Evolutionary conservation across 2,797 vertebrate species (phyloP).

Genomic region (Liparis tanakae): DNA sequence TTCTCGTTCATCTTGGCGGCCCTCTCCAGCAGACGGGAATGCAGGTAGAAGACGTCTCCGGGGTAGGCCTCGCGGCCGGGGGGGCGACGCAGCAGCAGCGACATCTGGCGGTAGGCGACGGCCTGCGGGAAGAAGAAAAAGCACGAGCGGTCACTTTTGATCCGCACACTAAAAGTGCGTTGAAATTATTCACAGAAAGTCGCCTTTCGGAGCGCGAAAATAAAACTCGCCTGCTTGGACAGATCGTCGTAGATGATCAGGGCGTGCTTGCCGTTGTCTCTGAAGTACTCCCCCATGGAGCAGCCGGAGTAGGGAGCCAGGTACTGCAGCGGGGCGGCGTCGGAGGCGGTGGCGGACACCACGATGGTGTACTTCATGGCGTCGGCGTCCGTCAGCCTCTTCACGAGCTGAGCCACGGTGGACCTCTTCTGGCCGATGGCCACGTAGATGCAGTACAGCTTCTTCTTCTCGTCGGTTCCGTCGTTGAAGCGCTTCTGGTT

Average conservation of each 20-base stretch:
- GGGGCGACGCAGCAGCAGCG: slow-evolving; percentile 94
- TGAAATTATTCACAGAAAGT: neutral
- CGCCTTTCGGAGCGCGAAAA: neutral
- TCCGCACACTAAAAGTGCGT: slow-evolving; percentile 78
- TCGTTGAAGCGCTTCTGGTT: slow-evolving; percentile 99
- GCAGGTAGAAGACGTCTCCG: slow-evolving; percentile 97
- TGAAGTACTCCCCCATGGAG: slow-evolving; percentile 99
- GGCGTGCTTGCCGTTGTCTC: slow-evolving; percentile 97
- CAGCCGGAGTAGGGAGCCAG: slow-evolving; percentile 98
- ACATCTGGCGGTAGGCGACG: slow-evolving; percentile 98
- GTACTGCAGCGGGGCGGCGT: slow-evolving; percentile 97
- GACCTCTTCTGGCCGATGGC: slow-evolving; percentile 99
- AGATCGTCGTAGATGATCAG: slow-evolving; percentile 99
- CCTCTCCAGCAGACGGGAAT: slow-evolving; percentile 96
- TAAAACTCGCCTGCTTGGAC: slow-evolving; percentile 91
- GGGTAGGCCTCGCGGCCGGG: slow-evolving; percentile 97
- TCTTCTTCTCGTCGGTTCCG: slow-evolving; percentile 96
- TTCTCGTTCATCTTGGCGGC: slow-evolving; percentile 99
- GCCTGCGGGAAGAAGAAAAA: slow-evolving; percentile 79
- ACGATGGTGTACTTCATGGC: slow-evolving; percentile 99
- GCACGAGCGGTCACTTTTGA: rapidly evolving
- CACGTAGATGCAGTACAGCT: slow-evolving; percentile 98
- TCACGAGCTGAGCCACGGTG: slow-evolving; percentile 97
- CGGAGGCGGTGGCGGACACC: slow-evolving; percentile 96
- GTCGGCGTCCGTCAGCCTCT: slow-evolving; percentile 94